These are phyloP conservation scores for Epizoanthus illoricatus DNA, from an alignment of 92 coral and sea anemone species.

Conservation along the genomic window DNA sequence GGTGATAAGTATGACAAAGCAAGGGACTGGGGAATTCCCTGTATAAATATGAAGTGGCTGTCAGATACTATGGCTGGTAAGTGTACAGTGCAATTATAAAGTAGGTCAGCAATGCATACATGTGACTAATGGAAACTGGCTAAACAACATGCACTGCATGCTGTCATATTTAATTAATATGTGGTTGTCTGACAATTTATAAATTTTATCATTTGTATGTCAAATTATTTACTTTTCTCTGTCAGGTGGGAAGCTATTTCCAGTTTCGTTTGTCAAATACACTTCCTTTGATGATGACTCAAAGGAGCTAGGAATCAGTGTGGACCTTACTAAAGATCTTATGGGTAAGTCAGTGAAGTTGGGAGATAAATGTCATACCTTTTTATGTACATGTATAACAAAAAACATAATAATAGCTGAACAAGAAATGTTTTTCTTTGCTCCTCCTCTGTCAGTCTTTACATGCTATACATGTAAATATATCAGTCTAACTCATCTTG, in stretches of 20 bases:
- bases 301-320: slow-evolving; percentile 56
- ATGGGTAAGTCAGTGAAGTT: slow-evolving; percentile 54
- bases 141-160: not conserved
- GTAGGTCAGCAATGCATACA: too few relatives aligned
- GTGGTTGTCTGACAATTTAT: too few relatives aligned
- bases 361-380: not conserved
- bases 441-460: too few relatives aligned
- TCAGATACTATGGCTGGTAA: slow-evolving; percentile 84
- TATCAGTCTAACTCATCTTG: too few relatives aligned
- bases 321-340: slow-evolving; percentile 59
- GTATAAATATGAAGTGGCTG: slow-evolving; percentile 87
- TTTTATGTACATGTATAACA: too few relatives aligned
- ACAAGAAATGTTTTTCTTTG: too few relatives aligned
- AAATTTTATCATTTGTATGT: not conserved
- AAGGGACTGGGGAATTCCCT: slow-evolving; percentile 93
- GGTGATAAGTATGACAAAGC: slow-evolving; percentile 85
- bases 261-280: slow-evolving; percentile 69
- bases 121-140: not conserved
- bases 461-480: too few relatives aligned
- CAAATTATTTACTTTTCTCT: not conserved
- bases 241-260: slow-evolving; percentile 62
- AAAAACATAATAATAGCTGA: too few relatives aligned
- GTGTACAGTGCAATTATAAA: not conserved
- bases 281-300: slow-evolving; percentile 61
- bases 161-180: not conserved